These are phyloP conservation scores for Coremacera marginata DNA, from an alignment of 2,888 invertebrate genomes.

Conservation along the genomic window DNA sequence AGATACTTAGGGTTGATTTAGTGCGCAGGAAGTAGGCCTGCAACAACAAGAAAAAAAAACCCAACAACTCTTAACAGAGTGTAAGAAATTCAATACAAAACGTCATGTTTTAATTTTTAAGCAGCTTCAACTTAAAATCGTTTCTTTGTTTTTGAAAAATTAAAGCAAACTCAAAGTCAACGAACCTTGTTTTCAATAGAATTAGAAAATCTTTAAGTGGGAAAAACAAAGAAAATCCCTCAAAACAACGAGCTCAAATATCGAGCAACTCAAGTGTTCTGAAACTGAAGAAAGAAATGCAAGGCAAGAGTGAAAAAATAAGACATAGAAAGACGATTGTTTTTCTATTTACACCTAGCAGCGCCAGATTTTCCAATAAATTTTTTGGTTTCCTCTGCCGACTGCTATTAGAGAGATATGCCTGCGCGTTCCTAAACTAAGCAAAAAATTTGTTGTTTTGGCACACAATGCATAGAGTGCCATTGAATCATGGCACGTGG, in stretches of 20 bases:
- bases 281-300: too few species aligned
- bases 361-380: constrained; percentile 2
- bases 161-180: constrained; percentile 8
- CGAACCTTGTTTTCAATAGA: not conserved
- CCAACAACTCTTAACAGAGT: not conserved
- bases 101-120: too few species aligned
- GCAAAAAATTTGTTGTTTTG: constrained; percentile 31
- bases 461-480: constrained; percentile 4
- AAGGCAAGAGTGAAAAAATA: not conserved
- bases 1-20: constrained; percentile 15
- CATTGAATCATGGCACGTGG: constrained; percentile 40
- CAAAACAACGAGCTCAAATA: constrained; percentile 5
- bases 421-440: constrained; percentile 27
- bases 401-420: not conserved
- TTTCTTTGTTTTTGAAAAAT: too few species aligned
- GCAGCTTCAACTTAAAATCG: too few species aligned
- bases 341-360: not conserved
- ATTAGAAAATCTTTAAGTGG: not conserved
- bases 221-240: not conserved
- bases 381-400: not conserved
- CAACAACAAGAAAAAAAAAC: constrained; percentile 11
- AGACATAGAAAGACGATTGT: constrained; percentile 4
- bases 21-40: not conserved
- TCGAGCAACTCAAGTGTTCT: constrained; percentile 21
- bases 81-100: not conserved